phyloP scores from a whole-genome alignment of 2,113 vertebrate genomes.

The Proterorhinus semilunaris region DNA sequence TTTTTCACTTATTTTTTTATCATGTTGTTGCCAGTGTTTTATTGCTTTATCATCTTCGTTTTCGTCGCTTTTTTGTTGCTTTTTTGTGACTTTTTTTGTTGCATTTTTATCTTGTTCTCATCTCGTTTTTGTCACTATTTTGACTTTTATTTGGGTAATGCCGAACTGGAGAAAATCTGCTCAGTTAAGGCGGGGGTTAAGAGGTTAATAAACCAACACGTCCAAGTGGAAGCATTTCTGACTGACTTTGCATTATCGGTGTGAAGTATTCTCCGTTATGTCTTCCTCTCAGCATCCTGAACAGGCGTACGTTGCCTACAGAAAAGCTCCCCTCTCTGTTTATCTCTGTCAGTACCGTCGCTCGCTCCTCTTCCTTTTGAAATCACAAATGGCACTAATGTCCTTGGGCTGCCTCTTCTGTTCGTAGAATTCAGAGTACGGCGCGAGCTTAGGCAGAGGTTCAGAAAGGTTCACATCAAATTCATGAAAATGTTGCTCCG shows the following conservation, averaged over 20 bases:
- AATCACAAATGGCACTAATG: conserved; percentile 58
- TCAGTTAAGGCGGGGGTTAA: too few relatives aligned
- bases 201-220: conserved; percentile 44
- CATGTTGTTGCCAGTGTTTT: too few relatives aligned
- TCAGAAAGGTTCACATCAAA: conserved; percentile 33
- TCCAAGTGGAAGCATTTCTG: conserved; percentile 31
- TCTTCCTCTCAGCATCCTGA: conserved; percentile 44
- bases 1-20: too few relatives aligned
- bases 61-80: too few relatives aligned
- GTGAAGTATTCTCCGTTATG: conserved; percentile 27
- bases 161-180: too few relatives aligned
- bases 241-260: conserved; percentile 18
- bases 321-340: conserved; percentile 37
- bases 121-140: too few relatives aligned
- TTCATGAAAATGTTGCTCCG: conserved; percentile 31
- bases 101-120: conserved; percentile 6
- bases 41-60: too few relatives aligned
- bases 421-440: conserved; percentile 24
- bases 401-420: conserved; percentile 55
- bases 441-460: conserved; percentile 20
- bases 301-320: conserved; percentile 39
- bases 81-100: conserved; percentile 34
- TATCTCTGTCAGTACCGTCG: conserved; percentile 48
- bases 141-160: too few relatives aligned
- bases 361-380: conserved; percentile 42